Conservation (phyloP, 2,113 vertebrate species). For the Rhegmatorhina hoffmannsi region DNA sequence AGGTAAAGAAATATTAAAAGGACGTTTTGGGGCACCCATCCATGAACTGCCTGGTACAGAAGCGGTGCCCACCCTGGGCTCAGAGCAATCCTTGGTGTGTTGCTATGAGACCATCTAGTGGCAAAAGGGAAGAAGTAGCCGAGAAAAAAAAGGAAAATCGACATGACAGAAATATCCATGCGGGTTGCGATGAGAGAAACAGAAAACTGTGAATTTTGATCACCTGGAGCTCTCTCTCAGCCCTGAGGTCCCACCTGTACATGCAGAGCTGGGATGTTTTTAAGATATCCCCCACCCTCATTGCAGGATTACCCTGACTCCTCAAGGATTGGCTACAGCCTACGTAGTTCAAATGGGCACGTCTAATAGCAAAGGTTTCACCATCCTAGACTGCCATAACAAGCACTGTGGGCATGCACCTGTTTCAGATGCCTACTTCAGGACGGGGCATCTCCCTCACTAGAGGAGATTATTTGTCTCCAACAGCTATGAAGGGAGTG, state of each 20-base stretch:
- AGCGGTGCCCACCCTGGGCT: not conserved
- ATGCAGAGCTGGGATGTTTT: fast-evolving
- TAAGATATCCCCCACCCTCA: fast-evolving
- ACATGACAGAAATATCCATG: not conserved
- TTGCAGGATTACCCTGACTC: not conserved
- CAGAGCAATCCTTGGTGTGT: not conserved
- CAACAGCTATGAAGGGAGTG: not conserved
- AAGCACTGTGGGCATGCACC: not conserved
- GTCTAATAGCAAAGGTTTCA: fast-evolving
- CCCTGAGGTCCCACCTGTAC: not conserved
- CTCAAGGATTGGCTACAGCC: not conserved
- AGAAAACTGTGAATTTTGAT: not conserved
- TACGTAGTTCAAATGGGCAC: not conserved
- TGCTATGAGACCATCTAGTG: conserved; percentile 48
- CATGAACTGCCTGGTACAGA: not conserved
- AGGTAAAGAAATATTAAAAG: not conserved
- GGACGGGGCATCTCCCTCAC: not conserved
- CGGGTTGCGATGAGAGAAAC: not conserved
- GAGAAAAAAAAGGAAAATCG: not conserved
- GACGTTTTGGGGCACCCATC: not conserved
- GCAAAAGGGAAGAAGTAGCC: not conserved
- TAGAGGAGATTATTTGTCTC: not conserved
- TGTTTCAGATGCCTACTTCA: not conserved
- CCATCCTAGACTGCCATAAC: not conserved
- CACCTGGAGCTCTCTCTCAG: not conserved